A percentile compares a stretch with the other conserved stretches of the same genome.
Evolutionary conservation across 2,888 invertebrate genomes (phyloP).

Genomic region (Limnephilus rhombicus): DNA sequence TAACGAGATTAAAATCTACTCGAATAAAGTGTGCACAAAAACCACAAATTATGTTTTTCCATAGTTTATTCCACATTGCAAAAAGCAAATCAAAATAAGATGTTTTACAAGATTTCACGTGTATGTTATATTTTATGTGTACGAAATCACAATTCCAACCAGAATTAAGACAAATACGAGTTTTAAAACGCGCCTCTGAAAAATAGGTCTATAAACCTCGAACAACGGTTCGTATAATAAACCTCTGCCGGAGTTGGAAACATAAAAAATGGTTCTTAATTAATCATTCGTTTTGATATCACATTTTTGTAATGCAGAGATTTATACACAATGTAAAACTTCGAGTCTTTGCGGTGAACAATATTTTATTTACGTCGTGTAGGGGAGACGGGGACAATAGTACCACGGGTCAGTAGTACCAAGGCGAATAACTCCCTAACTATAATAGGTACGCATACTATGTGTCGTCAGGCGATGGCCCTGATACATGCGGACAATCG

Average conservation of each 20-base stretch:
- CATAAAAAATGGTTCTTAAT: neutral
- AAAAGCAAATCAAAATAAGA: neutral
- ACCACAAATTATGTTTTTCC: no score
- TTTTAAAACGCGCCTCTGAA: neutral
- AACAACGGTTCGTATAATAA: neutral
- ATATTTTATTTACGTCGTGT: slow-evolving; percentile 28
- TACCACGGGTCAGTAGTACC: no score
- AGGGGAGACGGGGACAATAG: no score
- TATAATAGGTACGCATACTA: no score
- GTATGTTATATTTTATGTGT: neutral
- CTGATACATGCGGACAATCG: no score
- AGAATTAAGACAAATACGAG: neutral
- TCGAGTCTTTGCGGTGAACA: slow-evolving; percentile 21
- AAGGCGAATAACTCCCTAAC: no score
- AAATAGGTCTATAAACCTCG: neutral
- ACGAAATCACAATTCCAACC: neutral
- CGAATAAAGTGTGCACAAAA: no score
- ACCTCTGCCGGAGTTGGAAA: neutral
- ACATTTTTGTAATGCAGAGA: slow-evolving; percentile 19
- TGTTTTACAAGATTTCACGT: neutral
- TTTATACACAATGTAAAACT: slow-evolving; percentile 20
- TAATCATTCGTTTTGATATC: slow-evolving; percentile 23
- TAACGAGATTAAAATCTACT: no score
- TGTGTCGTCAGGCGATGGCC: no score
- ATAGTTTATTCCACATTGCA: no score